A percentile compares a stretch with the other conserved stretches of the same genome.
These are phyloP conservation scores for Pogonophryne albipinna DNA, from an alignment of 2,797 vertebrate species.

Conservation along the genomic window DNA sequence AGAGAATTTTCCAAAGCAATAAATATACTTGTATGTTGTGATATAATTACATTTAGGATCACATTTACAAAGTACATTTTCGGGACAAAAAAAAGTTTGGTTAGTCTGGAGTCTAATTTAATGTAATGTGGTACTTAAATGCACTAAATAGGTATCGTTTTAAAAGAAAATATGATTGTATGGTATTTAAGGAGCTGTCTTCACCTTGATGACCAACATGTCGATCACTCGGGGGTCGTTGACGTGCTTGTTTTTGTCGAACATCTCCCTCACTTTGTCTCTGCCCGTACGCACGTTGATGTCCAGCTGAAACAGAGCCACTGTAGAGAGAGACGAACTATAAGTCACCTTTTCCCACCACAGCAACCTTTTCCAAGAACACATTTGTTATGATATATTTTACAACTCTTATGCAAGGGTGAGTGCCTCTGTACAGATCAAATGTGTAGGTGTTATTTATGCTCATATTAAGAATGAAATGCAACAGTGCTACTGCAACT, in stretches of 20 bases:
- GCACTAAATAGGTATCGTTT: no score
- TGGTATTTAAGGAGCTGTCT: not conserved
- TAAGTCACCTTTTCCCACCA: not conserved
- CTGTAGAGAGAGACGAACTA: constrained; percentile 70
- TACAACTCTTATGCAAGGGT: not conserved
- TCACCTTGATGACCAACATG: constrained; percentile 96
- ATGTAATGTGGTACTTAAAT: no score
- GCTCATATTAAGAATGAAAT: not conserved
- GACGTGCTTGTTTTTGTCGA: constrained; percentile 90
- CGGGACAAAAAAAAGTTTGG: no score
- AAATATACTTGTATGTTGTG: no score
- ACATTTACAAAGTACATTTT: no score
- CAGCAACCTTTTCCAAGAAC: not conserved
- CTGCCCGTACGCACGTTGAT: constrained; percentile 88
- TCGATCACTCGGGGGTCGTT: constrained; percentile 93
- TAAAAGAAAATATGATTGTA: no score
- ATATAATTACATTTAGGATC: no score
- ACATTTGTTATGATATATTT: not conserved
- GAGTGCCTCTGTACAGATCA: not conserved
- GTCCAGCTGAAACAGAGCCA: constrained; percentile 90
- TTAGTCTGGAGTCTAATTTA: no score
- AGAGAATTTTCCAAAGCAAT: no score
- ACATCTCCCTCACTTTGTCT: constrained; percentile 93
- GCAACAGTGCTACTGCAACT: not conserved
- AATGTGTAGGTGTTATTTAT: not conserved